Conservation (phyloP, 2,113 vertebrate genomes). For the Phaethon lepturus region DNA sequence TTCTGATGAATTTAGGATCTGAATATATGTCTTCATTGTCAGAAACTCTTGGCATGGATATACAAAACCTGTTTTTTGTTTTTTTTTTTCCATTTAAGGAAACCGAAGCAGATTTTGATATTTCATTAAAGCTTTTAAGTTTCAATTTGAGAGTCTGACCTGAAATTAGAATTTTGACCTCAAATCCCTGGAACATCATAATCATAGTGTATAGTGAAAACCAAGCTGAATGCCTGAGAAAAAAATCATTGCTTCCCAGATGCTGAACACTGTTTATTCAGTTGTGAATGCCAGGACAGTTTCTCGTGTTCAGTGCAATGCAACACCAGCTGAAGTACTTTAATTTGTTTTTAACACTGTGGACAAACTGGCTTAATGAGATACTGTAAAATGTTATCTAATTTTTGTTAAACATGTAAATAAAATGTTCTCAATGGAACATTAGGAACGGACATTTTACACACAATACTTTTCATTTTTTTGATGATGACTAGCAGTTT, state of each 20-base stretch:
- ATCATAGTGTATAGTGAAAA: neutral
- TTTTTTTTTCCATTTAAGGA: neutral
- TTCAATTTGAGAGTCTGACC: neutral
- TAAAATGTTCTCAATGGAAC: neutral
- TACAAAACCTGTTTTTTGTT: neutral
- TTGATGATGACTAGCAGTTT: slow-evolving; percentile 15
- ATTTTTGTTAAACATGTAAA: slow-evolving; percentile 37
- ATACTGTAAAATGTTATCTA: neutral
- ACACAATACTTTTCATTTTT: neutral
- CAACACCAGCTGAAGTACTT: neutral
- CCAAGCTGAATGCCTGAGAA: neutral
- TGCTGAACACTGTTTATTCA: neutral
- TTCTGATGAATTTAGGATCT: neutral
- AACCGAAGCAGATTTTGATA: neutral
- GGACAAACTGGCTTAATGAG: slow-evolving; percentile 1
- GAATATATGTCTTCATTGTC: neutral
- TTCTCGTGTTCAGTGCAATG: neutral
- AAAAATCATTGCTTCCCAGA: neutral
- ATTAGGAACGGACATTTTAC: neutral
- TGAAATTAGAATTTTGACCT: neutral
- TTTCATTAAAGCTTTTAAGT: neutral
- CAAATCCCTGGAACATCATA: neutral
- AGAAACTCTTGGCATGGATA: neutral
- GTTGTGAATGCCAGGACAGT: neutral
- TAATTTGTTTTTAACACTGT: neutral